phyloP scores from a whole-genome alignment of 2,797 vertebrate genomes.

The Microctenopoma stevenorrisi region DNA sequence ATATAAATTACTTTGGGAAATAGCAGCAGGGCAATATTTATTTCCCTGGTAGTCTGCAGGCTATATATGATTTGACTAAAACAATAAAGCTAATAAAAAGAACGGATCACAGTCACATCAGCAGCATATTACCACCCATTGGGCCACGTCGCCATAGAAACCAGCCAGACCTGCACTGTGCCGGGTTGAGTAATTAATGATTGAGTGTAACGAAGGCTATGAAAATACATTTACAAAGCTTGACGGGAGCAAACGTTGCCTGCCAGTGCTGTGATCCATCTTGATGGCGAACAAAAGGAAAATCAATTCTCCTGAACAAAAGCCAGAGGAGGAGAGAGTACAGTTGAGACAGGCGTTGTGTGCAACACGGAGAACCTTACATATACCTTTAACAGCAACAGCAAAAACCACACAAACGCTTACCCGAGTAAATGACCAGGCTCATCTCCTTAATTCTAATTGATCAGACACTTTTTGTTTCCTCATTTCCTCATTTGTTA shows the following conservation, averaged over 20 bases:
- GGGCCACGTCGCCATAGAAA: slow-evolving; percentile 70
- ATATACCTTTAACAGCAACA: slow-evolving; percentile 16
- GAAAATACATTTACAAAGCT: slow-evolving; percentile 77
- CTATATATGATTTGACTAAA: slow-evolving; percentile 6
- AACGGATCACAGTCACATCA: slow-evolving; percentile 19
- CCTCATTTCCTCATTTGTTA: no score
- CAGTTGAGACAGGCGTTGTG: slow-evolving; percentile 52
- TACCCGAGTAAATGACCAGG: slow-evolving; percentile 1
- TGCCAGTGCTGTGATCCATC: slow-evolving; percentile 73
- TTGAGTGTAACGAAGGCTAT: slow-evolving; percentile 69
- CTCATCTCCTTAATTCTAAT: neutral
- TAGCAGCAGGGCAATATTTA: no score
- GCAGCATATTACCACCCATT: slow-evolving; percentile 33
- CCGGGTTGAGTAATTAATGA: slow-evolving; percentile 77
- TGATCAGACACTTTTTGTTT: no score
- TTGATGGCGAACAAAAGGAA: slow-evolving; percentile 69
- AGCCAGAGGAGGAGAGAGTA: slow-evolving; percentile 46
- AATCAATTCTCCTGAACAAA: slow-evolving; percentile 78
- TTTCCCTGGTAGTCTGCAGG: no score
- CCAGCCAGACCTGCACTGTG: slow-evolving; percentile 53
- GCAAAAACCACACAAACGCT: slow-evolving; percentile 1
- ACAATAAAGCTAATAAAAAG: slow-evolving; percentile 10
- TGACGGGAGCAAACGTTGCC: slow-evolving; percentile 65
- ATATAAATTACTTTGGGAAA: no score
- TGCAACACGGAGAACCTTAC: slow-evolving; percentile 1